Evolutionary conservation across 2,113 vertebrate species (phyloP).

Genomic region (Panthera uncia): DNA sequence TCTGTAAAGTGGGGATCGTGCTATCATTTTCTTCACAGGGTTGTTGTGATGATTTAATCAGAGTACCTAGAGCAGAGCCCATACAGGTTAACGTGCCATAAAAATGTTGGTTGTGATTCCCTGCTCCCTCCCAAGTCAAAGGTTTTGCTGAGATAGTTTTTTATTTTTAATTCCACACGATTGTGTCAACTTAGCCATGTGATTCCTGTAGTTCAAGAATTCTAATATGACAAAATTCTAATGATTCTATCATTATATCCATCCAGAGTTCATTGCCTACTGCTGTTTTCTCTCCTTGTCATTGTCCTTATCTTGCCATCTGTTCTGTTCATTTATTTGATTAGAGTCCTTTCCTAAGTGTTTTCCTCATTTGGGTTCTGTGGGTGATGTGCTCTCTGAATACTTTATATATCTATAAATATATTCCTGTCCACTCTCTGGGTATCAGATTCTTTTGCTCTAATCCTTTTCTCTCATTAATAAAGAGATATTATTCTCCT

Average conservation of each 20-base stretch:
- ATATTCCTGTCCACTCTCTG: background rate
- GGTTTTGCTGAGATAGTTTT: background rate
- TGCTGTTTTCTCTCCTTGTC: conserved; percentile 19
- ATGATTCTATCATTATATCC: conserved; percentile 35
- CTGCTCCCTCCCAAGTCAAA: background rate
- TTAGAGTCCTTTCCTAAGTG: conserved; percentile 26
- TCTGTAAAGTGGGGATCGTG: background rate
- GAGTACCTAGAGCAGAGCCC: background rate
- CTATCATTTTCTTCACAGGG: background rate
- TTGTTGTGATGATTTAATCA: background rate
- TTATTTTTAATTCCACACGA: background rate
- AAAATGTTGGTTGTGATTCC: background rate
- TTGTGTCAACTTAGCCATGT: background rate
- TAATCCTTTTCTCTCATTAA: background rate
- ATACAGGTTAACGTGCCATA: background rate
- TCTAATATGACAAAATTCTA: conserved; percentile 35
- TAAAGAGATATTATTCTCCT: background rate
- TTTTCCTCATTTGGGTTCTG: conserved; percentile 28
- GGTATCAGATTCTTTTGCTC: conserved; percentile 3
- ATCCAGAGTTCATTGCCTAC: conserved; percentile 24
- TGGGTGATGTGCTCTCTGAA: background rate
- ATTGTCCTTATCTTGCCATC: background rate
- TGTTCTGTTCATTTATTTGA: conserved; percentile 40
- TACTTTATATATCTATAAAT: background rate
- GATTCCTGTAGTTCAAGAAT: background rate